Base-by-base conservation (phyloP, 2,113 vertebrate genomes). In the Ochotona princeps region DNA sequence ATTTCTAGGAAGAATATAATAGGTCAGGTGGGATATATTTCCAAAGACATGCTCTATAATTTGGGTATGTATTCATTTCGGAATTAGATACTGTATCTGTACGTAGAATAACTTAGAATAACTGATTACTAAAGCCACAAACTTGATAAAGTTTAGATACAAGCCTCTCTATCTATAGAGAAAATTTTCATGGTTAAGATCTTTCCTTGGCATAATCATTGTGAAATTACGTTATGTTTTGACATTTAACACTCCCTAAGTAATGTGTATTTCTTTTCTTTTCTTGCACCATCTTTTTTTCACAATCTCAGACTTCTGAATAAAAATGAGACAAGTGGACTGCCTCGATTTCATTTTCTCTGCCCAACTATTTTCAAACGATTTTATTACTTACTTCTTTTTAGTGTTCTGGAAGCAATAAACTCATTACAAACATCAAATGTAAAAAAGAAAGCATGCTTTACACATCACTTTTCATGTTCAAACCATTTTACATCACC, bases 261-360 rank as follows among this genome's bases (percentile, higher is more conserved):
- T 86, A 89, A 90, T 5, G 1, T 90, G 49, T 65, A 60, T 92
- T 93, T 96, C 67, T 94, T 96, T 95, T 96, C 80, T 94, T 97
- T 96, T 95, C 81, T 94, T 86, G 38, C 18, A 80, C 47, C 91
- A 95, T 96, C 91, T 94, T 96, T 87, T 23, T 9, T 76, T 95
- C 82, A 94, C 69, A 93, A 91, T 94, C 90, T 92, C 70, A 49
- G 38, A 75, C 91, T 94, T 63, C 49, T 67, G 74, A 95, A 92
- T 95, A 91, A 90, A 95, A 94, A 81, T 87, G 32, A 92, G 84
- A 94, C 84, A 87, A 95, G 78, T 15, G 95, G 93, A 96, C 94
- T 91, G 96, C 96, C 96, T 97, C 93, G 0, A 92, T 93, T 95
- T 95, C 96, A 96, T 97, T 97, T 97, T 96, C 95, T 97, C 96